Percentiles rank a stretch among this genome's conserved stretches.
phyloP scores from a whole-genome alignment of 2,888 invertebrate genomes.

The Polietes domitor region DNA sequence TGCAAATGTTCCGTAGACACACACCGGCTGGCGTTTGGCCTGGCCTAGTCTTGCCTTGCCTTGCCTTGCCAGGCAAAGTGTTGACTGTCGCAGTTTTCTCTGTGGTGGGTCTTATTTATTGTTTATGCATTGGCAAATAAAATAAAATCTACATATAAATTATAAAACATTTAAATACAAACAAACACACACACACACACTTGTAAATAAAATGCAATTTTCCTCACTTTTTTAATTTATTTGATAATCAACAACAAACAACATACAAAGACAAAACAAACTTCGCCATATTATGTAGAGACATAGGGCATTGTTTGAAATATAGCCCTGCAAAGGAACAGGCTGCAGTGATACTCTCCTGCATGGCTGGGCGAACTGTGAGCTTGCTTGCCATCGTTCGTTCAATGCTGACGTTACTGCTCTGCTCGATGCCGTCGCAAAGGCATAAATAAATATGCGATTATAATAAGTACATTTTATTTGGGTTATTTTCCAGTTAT shows the following conservation, averaged over 20 bases:
- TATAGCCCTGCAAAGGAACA: neutral
- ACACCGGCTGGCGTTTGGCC: no score
- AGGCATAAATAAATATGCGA: constrained; percentile 7
- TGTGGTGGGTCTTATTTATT: neutral
- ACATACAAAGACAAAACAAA: neutral
- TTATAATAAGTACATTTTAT: neutral
- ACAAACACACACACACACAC: neutral
- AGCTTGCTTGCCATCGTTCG: neutral
- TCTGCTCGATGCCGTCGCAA: neutral
- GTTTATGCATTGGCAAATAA: constrained; percentile 27
- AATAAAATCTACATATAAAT: constrained; percentile 38
- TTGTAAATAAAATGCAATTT: neutral
- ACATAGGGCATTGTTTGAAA: neutral
- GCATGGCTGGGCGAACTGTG: neutral
- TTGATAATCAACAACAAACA: constrained; percentile 16
- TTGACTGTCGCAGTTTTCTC: neutral
- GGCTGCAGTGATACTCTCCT: neutral
- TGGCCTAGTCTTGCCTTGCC: neutral
- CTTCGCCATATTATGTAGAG: neutral
- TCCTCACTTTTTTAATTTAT: constrained; percentile 13
- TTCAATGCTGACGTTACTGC: neutral
- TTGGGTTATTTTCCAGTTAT: neutral
- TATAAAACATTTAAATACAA: neutral
- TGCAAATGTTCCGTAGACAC: neutral
- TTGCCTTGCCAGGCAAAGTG: neutral